Evolutionary conservation across 2,888 invertebrate genomes (phyloP).

Genomic region (Erpobdella octoculata): DNA sequence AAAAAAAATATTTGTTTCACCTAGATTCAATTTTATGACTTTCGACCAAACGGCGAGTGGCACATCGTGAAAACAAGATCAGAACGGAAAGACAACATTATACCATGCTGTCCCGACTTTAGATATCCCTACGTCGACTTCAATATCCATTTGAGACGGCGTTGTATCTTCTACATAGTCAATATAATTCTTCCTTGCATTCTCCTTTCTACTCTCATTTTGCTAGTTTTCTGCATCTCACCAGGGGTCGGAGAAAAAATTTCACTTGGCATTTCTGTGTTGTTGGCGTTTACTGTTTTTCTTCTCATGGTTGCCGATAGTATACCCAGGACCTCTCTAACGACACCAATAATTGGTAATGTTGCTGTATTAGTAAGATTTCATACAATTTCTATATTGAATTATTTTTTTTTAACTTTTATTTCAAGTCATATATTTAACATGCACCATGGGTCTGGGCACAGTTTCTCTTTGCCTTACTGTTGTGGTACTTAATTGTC

Average conservation of each 20-base stretch:
- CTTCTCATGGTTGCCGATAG: conserved; percentile 39
- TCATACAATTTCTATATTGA: neutral
- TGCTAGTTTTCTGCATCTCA: conserved; percentile 44
- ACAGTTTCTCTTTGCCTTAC: conserved; percentile 38
- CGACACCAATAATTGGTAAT: conserved; percentile 37
- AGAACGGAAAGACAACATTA: conserved; percentile 32
- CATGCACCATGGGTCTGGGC: conserved; percentile 39
- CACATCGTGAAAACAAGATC: conserved; percentile 34
- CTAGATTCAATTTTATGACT: conserved; percentile 33
- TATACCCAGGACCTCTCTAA: conserved; percentile 42
- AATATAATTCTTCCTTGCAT: conserved; percentile 38
- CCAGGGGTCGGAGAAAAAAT: conserved; percentile 44
- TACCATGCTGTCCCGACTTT: conserved; percentile 36
- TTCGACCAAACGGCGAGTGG: conserved; percentile 39
- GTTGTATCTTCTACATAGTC: conserved; percentile 36
- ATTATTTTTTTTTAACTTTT: neutral
- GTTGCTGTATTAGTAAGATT: neutral
- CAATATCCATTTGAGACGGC: conserved; percentile 31
- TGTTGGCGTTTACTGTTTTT: conserved; percentile 38
- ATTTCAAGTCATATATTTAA: conserved; percentile 37
- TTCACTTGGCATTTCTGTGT: conserved; percentile 36
- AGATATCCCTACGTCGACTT: conserved; percentile 32
- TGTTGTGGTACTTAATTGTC: conserved; percentile 38
- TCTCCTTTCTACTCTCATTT: conserved; percentile 41
- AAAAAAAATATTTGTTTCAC: no score